Base-by-base conservation (phyloP, 2,888 invertebrate species). In the Drosophila anceps region DNA sequence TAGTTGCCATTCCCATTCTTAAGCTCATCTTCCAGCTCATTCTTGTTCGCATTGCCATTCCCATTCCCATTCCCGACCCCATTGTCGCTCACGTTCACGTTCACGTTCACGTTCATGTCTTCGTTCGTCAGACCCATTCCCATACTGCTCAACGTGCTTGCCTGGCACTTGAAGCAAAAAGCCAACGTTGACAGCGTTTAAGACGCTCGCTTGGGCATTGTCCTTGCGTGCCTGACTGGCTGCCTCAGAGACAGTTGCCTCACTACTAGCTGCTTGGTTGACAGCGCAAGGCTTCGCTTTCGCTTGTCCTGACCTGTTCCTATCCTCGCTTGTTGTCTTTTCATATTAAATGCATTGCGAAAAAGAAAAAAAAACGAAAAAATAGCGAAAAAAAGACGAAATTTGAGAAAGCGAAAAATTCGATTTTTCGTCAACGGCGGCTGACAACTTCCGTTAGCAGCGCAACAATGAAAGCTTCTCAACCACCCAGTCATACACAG, bases 151-250 rank as follows among this genome's bases (percentile, higher is more conserved):
- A 59, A 65, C 63, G 64, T 73, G 58, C 67, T 69, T 46, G 61
- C 50, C 53, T 65, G 88, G 67, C 86, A 90, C 84, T 88, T 88
- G 83, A 90, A 80, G 84, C 75, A 90, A 85, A 88, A 88, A 85
- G 90, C 80, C 88, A 85, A 88, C 90, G 90, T 86, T 90, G 84
- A 85, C 88, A 85, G 84, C 88, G 86, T 90, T 90, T 85, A 88
- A 88, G 88, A 76, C 88, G 75, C 67, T 79, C 74, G 82, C 76
- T 90, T 90, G 77, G 77, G 81, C 84, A 86, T 88, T 88, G 90
- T 85, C 90, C 90, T 88, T 88, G 90, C 81, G 80, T 64, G 70
- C 55, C 57, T 48, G 61, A 67, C 60, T 65, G 62, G n/a, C 57
- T 43, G 54, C 48, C 58, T 64, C 61, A 53, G 33, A 51, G 51